phyloP scores from a whole-genome alignment of 2,113 vertebrate species.

The Tachysurus fulvidraco region DNA sequence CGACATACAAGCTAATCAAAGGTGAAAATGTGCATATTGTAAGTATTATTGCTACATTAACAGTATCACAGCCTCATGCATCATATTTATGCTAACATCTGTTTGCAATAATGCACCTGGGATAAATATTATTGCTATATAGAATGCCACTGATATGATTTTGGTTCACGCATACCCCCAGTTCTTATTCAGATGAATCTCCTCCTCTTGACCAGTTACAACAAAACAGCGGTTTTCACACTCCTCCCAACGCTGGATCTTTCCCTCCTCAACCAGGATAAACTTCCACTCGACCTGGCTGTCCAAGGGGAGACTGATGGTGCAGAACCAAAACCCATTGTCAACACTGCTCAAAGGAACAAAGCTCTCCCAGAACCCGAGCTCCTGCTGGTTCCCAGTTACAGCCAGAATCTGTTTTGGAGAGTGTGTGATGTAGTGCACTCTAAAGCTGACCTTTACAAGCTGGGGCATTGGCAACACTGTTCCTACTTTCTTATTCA shows the following conservation, averaged over 20 bases:
- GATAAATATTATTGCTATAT: conserved; percentile 58
- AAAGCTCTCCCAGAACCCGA: conserved; percentile 84
- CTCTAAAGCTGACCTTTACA: conserved; percentile 78
- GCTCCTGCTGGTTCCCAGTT: conserved; percentile 80
- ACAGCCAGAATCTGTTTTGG: conserved; percentile 77
- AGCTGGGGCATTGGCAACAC: conserved; percentile 77
- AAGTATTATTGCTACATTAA: conserved; percentile 52
- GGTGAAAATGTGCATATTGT: conserved; percentile 45
- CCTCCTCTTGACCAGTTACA: conserved; percentile 72
- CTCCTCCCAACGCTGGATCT: conserved; percentile 90
- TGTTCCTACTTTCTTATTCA: conserved; percentile 62
- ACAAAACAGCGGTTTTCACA: conserved; percentile 82
- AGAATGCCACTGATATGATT: neutral
- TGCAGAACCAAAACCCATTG: conserved; percentile 82
- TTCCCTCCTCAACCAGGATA: conserved; percentile 83
- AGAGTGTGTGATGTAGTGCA: conserved; percentile 82
- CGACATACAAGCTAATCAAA: conserved; percentile 26
- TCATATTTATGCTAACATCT: conserved; percentile 30
- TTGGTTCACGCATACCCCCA: conserved; percentile 80
- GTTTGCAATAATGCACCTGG: conserved; percentile 41
- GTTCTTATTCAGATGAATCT: conserved; percentile 75
- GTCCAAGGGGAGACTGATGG: conserved; percentile 77
- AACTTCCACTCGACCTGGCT: conserved; percentile 90
- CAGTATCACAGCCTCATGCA: conserved; percentile 55
- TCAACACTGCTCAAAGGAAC: conserved; percentile 74